Conservation (phyloP, 2,888 invertebrate species). For the Cacoxenus indagator region DNA sequence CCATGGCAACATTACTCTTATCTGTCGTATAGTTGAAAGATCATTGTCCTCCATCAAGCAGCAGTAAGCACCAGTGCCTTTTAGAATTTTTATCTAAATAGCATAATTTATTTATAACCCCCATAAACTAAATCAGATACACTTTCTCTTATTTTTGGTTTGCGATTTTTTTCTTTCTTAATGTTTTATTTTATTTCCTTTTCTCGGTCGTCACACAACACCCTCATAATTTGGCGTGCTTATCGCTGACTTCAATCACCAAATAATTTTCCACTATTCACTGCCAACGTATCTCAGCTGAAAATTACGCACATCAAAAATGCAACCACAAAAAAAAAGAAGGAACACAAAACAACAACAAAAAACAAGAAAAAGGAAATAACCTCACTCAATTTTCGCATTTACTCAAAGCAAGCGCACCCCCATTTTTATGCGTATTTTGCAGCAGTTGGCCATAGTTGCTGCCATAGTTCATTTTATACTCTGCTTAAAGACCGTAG, state of each 20-base stretch:
- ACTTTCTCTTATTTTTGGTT: neutral
- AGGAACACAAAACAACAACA: neutral
- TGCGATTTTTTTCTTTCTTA: too few species aligned
- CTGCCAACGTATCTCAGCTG: neutral
- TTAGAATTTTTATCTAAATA: slow-evolving; percentile 2
- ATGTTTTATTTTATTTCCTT: too few species aligned
- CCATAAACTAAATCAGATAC: slow-evolving; percentile 33
- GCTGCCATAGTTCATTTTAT: slow-evolving; percentile 41
- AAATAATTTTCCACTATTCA: slow-evolving; percentile 50
- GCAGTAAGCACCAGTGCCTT: neutral
- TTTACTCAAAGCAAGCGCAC: slow-evolving; percentile 12
- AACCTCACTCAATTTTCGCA: slow-evolving; percentile 24
- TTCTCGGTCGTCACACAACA: slow-evolving; percentile 40
- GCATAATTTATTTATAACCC: slow-evolving; percentile 16
- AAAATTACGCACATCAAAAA: slow-evolving; percentile 20
- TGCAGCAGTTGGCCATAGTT: neutral
- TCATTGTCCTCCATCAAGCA: too few species aligned
- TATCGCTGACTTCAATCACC: slow-evolving; percentile 58
- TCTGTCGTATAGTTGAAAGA: neutral
- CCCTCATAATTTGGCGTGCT: slow-evolving; percentile 55
- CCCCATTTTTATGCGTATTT: slow-evolving; percentile 13
- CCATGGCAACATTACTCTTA: neutral
- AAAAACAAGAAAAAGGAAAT: slow-evolving; percentile 26
- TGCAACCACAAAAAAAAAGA: slow-evolving; percentile 14
- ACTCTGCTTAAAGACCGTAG: slow-evolving; percentile 40